Evolutionary conservation across 2,888 invertebrate genomes (phyloP).

Genomic region (Choreutis nemorana): DNA sequence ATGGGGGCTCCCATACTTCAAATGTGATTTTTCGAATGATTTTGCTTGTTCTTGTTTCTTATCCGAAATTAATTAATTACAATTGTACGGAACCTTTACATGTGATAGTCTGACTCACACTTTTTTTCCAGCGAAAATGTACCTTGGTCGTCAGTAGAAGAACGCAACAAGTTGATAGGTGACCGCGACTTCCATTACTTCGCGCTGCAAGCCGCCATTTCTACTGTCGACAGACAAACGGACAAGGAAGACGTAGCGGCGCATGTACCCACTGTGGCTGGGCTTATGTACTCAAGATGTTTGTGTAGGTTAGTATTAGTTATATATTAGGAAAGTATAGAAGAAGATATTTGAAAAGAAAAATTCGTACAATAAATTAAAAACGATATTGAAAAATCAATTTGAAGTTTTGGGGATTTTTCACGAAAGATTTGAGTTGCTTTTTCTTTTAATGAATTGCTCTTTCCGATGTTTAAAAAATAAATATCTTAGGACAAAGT

Average conservation of each 20-base stretch:
- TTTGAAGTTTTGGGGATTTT: no score
- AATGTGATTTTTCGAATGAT: no score
- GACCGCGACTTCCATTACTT: conserved; percentile 67
- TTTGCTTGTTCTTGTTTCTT: no score
- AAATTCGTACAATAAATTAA: background rate
- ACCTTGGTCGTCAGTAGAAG: conserved; percentile 58
- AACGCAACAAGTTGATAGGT: conserved; percentile 54
- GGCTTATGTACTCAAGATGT: conserved; percentile 31
- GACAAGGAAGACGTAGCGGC: conserved; percentile 19
- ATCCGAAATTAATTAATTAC: no score
- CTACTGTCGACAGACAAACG: conserved; percentile 26
- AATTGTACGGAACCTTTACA: no score
- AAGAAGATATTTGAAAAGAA: conserved; percentile 9
- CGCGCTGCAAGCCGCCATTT: conserved; percentile 41
- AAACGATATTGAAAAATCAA: no score
- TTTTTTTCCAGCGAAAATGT: conserved; percentile 54
- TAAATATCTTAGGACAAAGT: no score
- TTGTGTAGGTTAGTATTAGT: conserved; percentile 30
- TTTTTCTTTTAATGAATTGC: no score
- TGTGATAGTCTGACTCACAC: no score
- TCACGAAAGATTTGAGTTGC: no score
- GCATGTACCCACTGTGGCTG: conserved; percentile 24
- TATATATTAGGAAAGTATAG: background rate
- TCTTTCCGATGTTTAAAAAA: no score
- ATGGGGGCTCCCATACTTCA: no score